phyloP scores from a whole-genome alignment of 2,888 invertebrate species.

The Aphodius granarius region DNA sequence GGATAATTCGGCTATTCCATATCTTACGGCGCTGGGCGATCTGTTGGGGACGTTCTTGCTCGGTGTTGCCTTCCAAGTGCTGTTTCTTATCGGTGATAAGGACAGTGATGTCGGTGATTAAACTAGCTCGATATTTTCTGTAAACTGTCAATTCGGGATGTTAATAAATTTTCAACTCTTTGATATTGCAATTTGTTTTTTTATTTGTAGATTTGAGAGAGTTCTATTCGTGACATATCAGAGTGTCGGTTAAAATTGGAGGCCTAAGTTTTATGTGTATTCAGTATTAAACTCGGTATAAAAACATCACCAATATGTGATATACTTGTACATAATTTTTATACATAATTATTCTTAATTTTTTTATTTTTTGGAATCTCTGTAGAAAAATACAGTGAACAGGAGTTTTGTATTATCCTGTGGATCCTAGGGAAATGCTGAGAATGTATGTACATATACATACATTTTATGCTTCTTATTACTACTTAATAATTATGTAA shows the following conservation, averaged over 20 bases:
- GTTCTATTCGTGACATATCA: too few species aligned
- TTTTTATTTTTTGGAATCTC: neutral
- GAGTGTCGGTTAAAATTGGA: too few species aligned
- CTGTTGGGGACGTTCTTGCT: slow-evolving; percentile 80
- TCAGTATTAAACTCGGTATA: neutral
- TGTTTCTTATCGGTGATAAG: slow-evolving; percentile 73
- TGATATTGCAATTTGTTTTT: too few species aligned
- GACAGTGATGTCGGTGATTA: slow-evolving; percentile 75
- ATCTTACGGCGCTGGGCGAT: slow-evolving; percentile 87
- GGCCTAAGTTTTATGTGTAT: too few species aligned
- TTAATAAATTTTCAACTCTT: too few species aligned
- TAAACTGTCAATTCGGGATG: too few species aligned
- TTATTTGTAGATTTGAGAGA: too few species aligned
- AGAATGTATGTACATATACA: too few species aligned
- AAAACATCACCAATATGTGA: neutral
- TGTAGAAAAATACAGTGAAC: too few species aligned
- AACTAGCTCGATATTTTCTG: too few species aligned
- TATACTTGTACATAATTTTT: neutral
- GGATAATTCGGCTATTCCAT: slow-evolving; percentile 88
- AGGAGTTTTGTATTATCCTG: neutral
- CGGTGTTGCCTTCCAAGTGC: slow-evolving; percentile 72
- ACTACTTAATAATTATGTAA: neutral
- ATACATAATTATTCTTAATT: neutral
- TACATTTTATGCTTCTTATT: neutral
- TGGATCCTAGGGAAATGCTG: too few species aligned